Conservation (phyloP, 2,113 vertebrate genomes). For the Promerops cafer region DNA sequence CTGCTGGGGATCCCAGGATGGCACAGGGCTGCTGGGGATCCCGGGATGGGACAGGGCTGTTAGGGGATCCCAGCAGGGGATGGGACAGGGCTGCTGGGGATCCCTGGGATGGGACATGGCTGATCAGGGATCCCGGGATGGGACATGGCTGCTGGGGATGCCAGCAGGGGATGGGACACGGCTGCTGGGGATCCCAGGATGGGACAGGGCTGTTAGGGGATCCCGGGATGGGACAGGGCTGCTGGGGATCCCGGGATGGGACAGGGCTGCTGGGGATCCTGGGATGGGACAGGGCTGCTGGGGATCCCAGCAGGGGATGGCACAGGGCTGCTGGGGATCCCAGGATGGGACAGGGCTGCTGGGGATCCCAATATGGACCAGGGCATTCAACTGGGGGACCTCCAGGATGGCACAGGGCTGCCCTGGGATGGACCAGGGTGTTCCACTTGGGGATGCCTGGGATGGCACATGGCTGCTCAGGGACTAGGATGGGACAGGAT, state of each 20-base stretch:
- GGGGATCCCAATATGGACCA: too few relatives aligned
- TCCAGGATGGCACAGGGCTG: too few relatives aligned
- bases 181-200: accelerated
- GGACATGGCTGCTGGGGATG: not conserved
- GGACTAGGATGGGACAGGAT: too few relatives aligned
- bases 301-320: too few relatives aligned
- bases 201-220: too few relatives aligned
- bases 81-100: not conserved
- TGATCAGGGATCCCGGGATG: too few relatives aligned
- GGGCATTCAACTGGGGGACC: too few relatives aligned
- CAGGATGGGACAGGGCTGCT: not conserved
- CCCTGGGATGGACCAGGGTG: not conserved
- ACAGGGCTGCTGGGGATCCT: too few relatives aligned
- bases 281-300: too few relatives aligned
- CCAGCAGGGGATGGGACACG: too few relatives aligned
- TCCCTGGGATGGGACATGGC: not conserved
- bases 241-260: accelerated
- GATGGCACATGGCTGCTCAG: not conserved
- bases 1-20: accelerated
- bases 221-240: not conserved
- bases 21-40: accelerated
- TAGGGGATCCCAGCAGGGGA: accelerated
- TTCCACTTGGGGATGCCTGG: accelerated
- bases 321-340: not conserved
- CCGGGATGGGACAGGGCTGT: accelerated